phyloP scores from a whole-genome alignment of 2,113 vertebrate genomes.

The Actenoides hombroni region DNA sequence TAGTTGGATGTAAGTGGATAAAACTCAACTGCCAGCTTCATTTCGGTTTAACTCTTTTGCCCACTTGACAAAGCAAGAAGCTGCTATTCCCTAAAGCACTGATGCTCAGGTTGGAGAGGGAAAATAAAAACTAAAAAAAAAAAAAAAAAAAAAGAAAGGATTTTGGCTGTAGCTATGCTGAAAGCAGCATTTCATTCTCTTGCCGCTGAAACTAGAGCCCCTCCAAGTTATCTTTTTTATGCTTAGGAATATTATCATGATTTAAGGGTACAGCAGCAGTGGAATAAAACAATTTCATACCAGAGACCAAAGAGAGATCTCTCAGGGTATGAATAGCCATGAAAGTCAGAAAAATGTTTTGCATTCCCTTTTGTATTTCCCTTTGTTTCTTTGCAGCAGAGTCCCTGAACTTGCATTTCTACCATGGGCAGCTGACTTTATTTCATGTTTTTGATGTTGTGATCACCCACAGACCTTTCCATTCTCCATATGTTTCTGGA shows the following conservation, averaged over 20 bases:
- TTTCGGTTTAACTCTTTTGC: background rate
- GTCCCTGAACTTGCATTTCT: constrained; percentile 29
- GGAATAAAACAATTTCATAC: background rate
- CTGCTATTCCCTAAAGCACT: background rate
- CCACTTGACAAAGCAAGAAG: background rate
- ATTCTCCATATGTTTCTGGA: constrained; percentile 15
- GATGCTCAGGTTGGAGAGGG: background rate
- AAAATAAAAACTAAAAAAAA: too few species aligned
- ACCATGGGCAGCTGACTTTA: background rate
- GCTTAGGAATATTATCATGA: background rate
- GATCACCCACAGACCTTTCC: constrained; percentile 27
- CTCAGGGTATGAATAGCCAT: background rate
- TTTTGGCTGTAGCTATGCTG: background rate
- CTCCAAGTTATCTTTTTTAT: background rate
- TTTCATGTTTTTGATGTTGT: constrained; percentile 33
- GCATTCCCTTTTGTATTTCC: background rate
- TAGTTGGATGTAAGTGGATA: background rate
- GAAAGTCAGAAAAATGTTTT: background rate
- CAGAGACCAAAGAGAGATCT: background rate
- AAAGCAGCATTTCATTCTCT: background rate
- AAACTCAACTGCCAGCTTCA: background rate
- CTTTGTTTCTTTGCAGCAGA: background rate
- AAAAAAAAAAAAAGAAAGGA: background rate
- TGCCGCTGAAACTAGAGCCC: background rate
- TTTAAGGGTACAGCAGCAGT: background rate